phyloP scores from a whole-genome alignment of 53 echinoderm and acorn worm species.

The Actinopyga echinites region DNA sequence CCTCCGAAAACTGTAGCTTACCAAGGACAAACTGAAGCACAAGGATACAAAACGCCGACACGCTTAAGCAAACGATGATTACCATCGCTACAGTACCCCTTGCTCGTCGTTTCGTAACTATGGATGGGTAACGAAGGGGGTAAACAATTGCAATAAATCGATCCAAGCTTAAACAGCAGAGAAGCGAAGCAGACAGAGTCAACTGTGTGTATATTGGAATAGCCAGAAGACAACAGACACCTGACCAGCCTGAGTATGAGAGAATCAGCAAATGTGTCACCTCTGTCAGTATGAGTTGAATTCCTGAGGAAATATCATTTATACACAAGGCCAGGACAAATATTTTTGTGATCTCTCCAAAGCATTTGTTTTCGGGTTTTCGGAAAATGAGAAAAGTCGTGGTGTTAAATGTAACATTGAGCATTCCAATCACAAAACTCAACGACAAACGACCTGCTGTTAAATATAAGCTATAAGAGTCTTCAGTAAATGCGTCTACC shows the following conservation, averaged over 20 bases:
- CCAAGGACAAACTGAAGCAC: too few relatives aligned
- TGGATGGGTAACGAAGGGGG: neutral
- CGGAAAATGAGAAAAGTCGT: neutral
- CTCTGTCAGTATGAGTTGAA: neutral
- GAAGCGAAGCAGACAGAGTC: neutral
- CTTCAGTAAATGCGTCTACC: too few relatives aligned
- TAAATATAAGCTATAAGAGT: neutral
- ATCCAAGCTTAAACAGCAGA: conserved; percentile 13
- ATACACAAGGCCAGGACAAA: neutral
- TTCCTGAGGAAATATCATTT: neutral
- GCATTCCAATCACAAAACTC: neutral
- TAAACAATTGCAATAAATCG: neutral
- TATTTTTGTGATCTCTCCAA: conserved; percentile 5
- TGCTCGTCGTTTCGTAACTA: neutral
- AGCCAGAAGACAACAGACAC: neutral
- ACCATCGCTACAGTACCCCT: too few relatives aligned
- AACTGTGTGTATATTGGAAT: neutral
- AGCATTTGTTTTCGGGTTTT: conserved; percentile 14
- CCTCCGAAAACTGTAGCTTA: too few relatives aligned
- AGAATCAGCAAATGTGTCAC: neutral
- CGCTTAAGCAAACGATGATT: too few relatives aligned
- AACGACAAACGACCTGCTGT: neutral
- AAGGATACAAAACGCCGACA: too few relatives aligned
- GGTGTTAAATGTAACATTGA: neutral
- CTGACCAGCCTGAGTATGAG: neutral